Conservation (phyloP, 2,797 vertebrate species). For the Danio jaintianensis region DNA sequence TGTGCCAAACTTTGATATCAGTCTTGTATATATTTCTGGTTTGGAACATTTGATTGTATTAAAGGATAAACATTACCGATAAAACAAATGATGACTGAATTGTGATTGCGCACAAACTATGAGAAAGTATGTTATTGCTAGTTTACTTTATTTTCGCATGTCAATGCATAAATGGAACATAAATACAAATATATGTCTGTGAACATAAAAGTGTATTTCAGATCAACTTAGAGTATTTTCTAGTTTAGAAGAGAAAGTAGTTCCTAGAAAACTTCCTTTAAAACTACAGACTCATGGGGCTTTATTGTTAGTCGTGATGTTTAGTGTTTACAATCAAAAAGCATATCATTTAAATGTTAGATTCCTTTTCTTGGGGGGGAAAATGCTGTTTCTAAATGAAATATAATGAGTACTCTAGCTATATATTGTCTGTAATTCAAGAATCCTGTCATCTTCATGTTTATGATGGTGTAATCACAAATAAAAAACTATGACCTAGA, state of each 20-base stretch:
- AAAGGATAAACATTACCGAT: conserved; percentile 1
- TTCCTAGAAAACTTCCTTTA: neutral
- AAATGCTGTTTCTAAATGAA: neutral
- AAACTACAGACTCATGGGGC: neutral
- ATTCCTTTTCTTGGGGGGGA: neutral
- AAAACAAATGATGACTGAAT: conserved; percentile 15
- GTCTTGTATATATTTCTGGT: conserved; percentile 1
- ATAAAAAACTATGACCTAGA: conserved; percentile 21
- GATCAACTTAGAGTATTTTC: neutral
- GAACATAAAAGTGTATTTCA: neutral
- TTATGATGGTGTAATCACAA: conserved; percentile 38
- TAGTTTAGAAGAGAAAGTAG: neutral
- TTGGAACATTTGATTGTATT: conserved; percentile 6
- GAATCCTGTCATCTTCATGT: conserved; percentile 9
- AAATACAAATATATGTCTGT: neutral
- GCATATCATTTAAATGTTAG: neutral
- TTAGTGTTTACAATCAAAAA: conserved; percentile 17
- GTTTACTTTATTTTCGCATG: conserved; percentile 3
- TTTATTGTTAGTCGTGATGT: neutral
- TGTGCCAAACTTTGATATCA: conserved; percentile 42
- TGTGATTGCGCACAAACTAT: neutral
- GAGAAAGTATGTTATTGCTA: conserved; percentile 8
- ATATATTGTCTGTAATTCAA: conserved; percentile 24
- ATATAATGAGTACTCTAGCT: neutral
- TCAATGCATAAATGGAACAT: neutral